phyloP scores from a whole-genome alignment of 2,888 invertebrate genomes.

The Euphydryas editha region DNA sequence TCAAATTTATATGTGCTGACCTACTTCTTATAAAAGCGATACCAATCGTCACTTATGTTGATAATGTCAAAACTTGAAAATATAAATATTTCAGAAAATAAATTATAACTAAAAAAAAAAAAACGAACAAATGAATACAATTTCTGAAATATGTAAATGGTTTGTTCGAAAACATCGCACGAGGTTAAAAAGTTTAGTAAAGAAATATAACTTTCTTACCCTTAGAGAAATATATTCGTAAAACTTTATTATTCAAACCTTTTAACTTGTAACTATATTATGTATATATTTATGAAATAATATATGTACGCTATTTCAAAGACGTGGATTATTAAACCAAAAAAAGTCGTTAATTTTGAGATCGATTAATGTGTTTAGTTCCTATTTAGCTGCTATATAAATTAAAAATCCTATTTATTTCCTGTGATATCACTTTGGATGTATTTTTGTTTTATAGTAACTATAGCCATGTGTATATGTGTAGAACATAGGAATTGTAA shows the following conservation, averaged over 20 bases:
- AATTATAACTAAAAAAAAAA: neutral
- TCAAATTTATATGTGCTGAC: too few relatives aligned
- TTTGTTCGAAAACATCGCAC: conserved; percentile 27
- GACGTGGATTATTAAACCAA: too few relatives aligned
- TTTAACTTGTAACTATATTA: conserved; percentile 14
- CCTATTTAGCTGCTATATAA: too few relatives aligned
- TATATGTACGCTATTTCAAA: too few relatives aligned
- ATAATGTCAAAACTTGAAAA: neutral
- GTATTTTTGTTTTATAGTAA: too few relatives aligned
- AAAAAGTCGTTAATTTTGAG: too few relatives aligned
- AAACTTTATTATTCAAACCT: conserved; percentile 22
- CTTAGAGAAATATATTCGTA: conserved; percentile 37
- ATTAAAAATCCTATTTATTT: too few relatives aligned
- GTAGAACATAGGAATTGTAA: too few relatives aligned
- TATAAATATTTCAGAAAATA: neutral
- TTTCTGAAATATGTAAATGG: conserved; percentile 22
- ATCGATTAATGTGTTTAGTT: too few relatives aligned
- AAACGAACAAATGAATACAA: conserved; percentile 9
- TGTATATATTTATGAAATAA: neutral
- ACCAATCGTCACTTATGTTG: neutral
- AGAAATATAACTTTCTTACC: conserved; percentile 37
- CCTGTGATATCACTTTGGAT: too few relatives aligned
- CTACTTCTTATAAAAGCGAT: too few relatives aligned
- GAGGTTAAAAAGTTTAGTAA: conserved; percentile 36
- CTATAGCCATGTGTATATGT: too few relatives aligned